phyloP scores from a whole-genome alignment of 1,140 invertebrate genomes.

The Acromyrmex echinatior region DNA sequence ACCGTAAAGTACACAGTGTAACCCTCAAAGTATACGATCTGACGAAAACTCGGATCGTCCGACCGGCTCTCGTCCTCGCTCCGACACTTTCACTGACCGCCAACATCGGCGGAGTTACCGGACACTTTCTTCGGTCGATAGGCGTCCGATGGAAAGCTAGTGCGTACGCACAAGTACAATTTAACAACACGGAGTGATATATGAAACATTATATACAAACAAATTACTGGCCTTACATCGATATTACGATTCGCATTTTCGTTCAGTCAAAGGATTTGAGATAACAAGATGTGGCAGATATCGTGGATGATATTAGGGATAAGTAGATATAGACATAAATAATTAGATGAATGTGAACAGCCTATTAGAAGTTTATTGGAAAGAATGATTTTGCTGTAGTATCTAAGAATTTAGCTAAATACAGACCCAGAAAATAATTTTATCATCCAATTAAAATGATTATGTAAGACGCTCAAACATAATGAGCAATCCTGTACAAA shows the following conservation, averaged over 20 bases:
- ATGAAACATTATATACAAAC: constrained; percentile 55
- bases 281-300: not conserved
- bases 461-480: too few species aligned
- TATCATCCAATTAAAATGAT: too few species aligned
- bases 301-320: not conserved
- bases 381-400: too few species aligned
- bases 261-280: not conserved
- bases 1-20: constrained; percentile 4
- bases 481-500: too few species aligned
- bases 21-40: constrained; percentile 52
- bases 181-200: constrained; percentile 52
- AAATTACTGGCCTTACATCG: not conserved
- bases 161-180: constrained; percentile 50
- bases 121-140: constrained; percentile 86
- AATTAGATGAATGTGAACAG: not conserved
- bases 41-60: constrained; percentile 66
- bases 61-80: constrained; percentile 67
- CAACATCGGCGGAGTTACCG: constrained; percentile 75
- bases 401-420: too few species aligned
- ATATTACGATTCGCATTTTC: not conserved
- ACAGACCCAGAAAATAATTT: too few species aligned
- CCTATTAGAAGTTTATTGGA: not conserved
- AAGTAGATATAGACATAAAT: not conserved
- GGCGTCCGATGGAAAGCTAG: constrained; percentile 83
- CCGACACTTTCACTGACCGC: constrained; percentile 82